Percentiles rank a stretch among this genome's conserved stretches.
Conservation (phyloP, 2,888 invertebrate species). For the Acleris laterana region DNA sequence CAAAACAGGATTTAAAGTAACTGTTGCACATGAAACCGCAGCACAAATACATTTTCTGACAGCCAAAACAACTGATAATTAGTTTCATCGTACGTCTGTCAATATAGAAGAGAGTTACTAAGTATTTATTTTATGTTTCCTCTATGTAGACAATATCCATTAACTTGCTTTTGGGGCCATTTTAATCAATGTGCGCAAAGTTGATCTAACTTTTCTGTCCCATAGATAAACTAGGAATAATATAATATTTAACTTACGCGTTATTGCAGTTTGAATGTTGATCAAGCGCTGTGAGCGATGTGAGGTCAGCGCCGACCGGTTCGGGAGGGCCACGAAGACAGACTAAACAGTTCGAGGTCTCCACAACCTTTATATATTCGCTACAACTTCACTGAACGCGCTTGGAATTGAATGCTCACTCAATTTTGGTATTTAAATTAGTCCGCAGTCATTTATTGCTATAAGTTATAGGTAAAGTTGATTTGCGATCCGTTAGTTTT, state of each 20-base stretch:
- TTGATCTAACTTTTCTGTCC: too few relatives aligned
- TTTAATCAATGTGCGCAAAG: too few relatives aligned
- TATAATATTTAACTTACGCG: constrained; percentile 57
- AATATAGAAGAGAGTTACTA: too few relatives aligned
- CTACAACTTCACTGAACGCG: constrained; percentile 54
- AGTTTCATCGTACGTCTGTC: too few relatives aligned
- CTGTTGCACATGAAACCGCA: too few relatives aligned
- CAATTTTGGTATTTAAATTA: constrained; percentile 19
- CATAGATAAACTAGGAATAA: not conserved
- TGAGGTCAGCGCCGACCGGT: constrained; percentile 67
- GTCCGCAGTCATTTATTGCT: constrained; percentile 7
- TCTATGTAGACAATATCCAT: too few relatives aligned
- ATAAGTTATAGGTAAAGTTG: constrained; percentile 7
- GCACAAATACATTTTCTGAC: too few relatives aligned
- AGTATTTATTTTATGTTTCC: too few relatives aligned
- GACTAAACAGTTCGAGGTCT: constrained; percentile 78
- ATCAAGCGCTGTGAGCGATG: constrained; percentile 27
- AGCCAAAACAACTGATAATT: too few relatives aligned
- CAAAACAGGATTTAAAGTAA: too few relatives aligned
- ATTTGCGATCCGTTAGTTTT: constrained; percentile 7
- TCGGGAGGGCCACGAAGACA: constrained; percentile 62
- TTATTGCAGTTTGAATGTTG: constrained; percentile 40
- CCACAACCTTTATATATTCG: constrained; percentile 70
- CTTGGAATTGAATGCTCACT: constrained; percentile 15
- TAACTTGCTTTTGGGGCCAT: too few relatives aligned